A percentile compares a stretch with the other conserved stretches of the same genome.
Evolutionary conservation across 2,797 vertebrate species (phyloP).

Genomic region (Anolis apletophallus): DNA sequence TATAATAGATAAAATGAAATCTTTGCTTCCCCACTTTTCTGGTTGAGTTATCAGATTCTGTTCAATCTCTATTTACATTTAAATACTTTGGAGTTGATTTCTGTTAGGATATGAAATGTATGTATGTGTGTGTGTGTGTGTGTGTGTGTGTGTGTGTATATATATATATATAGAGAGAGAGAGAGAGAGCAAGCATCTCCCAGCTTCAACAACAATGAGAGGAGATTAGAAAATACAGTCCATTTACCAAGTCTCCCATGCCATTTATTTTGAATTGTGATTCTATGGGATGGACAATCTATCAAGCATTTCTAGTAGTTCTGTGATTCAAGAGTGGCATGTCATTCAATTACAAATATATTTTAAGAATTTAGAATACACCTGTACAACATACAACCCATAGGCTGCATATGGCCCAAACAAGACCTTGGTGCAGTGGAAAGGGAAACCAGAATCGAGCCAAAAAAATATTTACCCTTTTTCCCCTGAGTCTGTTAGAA

Average conservation of each 20-base stretch:
- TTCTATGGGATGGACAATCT: slow-evolving; percentile 22
- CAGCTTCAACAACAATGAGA: background rate
- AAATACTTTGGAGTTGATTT: slow-evolving; percentile 18
- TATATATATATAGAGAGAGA: too few relatives aligned
- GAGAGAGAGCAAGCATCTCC: too few relatives aligned
- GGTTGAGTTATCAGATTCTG: background rate
- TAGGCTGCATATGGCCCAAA: too few relatives aligned
- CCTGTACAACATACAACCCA: too few relatives aligned
- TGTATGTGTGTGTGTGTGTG: too few relatives aligned
- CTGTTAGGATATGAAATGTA: slow-evolving; percentile 30
- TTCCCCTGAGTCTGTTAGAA: too few relatives aligned
- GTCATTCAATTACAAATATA: background rate
- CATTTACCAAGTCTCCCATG: slow-evolving; percentile 1
- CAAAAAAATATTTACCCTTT: background rate
- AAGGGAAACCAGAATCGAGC: background rate
- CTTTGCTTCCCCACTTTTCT: slow-evolving; percentile 25
- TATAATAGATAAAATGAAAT: slow-evolving; percentile 55
- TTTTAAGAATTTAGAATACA: slow-evolving; percentile 9
- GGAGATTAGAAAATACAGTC: background rate
- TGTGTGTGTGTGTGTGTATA: too few relatives aligned
- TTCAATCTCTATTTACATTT: background rate
- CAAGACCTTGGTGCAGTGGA: too few relatives aligned
- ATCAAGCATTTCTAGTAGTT: slow-evolving; percentile 29
- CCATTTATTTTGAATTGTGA: background rate
- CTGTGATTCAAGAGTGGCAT: background rate